phyloP scores from a whole-genome alignment of 23 tunicate species.

The Phallusia fumigata region DNA sequence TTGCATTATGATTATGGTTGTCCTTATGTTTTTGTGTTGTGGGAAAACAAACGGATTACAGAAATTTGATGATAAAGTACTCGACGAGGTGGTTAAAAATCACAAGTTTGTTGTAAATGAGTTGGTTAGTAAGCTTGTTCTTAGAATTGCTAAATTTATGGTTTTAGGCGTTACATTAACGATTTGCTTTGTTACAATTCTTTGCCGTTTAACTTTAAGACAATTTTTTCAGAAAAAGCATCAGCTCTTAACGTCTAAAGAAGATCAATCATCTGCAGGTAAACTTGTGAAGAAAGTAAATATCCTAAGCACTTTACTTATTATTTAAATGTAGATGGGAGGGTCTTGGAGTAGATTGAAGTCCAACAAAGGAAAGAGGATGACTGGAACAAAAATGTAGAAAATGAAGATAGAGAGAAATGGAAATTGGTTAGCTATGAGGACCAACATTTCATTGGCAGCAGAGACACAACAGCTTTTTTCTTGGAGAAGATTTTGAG shows the following conservation, averaged over 20 bases:
- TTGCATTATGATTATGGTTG: no score
- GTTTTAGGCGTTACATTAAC: no score
- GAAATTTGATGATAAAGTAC: no score
- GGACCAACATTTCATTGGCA: background rate
- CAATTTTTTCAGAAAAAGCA: no score
- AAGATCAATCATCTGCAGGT: no score
- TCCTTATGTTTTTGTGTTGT: background rate
- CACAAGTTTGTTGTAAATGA: background rate
- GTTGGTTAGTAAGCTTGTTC: no score
- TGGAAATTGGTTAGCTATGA: background rate
- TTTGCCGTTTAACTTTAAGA: no score
- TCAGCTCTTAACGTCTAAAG: no score
- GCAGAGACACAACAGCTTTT: background rate
- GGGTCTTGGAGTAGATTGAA: background rate
- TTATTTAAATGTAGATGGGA: background rate
- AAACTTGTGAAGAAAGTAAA: background rate
- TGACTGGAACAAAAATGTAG: background rate
- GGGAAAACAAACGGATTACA: background rate
- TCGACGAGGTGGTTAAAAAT: background rate
- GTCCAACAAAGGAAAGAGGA: background rate
- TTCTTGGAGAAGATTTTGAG: background rate
- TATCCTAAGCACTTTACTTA: no score
- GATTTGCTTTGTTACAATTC: no score
- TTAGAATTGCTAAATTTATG: no score
- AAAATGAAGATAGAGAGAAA: background rate